Base-by-base conservation (phyloP, 2,797 vertebrate genomes). In the Muscicapa striata region DNA sequence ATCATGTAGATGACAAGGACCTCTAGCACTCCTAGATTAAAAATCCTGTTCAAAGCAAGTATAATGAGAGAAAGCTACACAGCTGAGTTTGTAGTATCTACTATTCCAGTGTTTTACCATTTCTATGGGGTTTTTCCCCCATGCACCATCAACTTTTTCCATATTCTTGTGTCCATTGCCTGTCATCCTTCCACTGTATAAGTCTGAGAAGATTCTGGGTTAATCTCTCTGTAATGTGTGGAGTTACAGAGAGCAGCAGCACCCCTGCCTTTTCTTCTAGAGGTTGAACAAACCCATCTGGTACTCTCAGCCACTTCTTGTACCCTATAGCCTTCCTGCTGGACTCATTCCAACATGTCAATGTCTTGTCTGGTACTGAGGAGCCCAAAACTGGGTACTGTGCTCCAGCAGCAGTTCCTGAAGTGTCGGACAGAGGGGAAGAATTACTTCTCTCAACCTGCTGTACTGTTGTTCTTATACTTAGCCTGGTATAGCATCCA, bases 61-160 rank as follows among this genome's bases (percentile, higher is more conserved):
- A n/a, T 8, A 10, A 19, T 22, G 29, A 57, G 36, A 78, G 17
- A 30, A 84, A 45, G 30, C 22, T 80, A 29, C 0, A 0, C 27
- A 24, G 8, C 19, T 51, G 30, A 74, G 24, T 48, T 79, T 81
- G 24, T 76, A 61, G 5, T 40, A 16, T 29, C 49, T 83, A 7
- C 51, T 43, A 9, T 32, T 83, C 49, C 46, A 38, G 38, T 19
- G 32, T 58, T 84, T 54, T 27, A 29, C 6, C 2, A 3, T 3
- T 74, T 6, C 30, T 51, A 1, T 16, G 5, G 14, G 2, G 0
- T 11, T 48, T 90, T 76, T 23, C 2, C 13, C 32, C 38, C 30
- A 45, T 9, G 5, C 5, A 38, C 23, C 16, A 8, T 45, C 14
- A 68, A 62, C 18, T 41, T 79, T 84, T 72, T 49, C 20, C 29